phyloP scores from a whole-genome alignment of 2,888 invertebrate genomes.

The Protodeltote pygarga region DNA sequence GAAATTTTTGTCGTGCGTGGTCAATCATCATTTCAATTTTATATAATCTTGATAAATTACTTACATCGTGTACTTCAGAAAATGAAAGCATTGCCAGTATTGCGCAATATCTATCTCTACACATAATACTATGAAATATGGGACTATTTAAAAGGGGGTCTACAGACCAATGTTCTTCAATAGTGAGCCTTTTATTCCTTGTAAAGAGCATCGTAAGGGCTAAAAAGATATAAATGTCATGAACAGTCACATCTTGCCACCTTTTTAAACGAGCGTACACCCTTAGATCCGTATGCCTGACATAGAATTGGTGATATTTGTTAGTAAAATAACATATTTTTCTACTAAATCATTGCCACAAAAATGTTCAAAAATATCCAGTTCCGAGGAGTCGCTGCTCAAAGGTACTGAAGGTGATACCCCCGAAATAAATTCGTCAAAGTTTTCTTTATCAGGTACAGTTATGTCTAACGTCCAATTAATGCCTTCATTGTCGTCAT shows the following conservation, averaged over 20 bases:
- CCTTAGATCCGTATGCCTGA: slow-evolving; percentile 26
- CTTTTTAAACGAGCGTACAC: slow-evolving; percentile 24
- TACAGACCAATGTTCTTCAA: slow-evolving; percentile 41
- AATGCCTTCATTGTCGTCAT: slow-evolving; percentile 20
- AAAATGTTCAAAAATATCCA: slow-evolving; percentile 32
- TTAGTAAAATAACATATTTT: slow-evolving; percentile 32
- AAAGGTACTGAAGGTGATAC: slow-evolving; percentile 24
- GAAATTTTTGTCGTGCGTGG: slow-evolving; percentile 33
- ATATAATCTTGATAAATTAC: slow-evolving; percentile 22
- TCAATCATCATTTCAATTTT: slow-evolving; percentile 29
- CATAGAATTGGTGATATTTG: slow-evolving; percentile 27
- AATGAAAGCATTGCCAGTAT: slow-evolving; percentile 30
- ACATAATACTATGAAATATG: slow-evolving; percentile 19
- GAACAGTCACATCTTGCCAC: slow-evolving; percentile 29
- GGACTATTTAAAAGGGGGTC: slow-evolving; percentile 26
- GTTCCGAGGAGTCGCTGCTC: slow-evolving; percentile 28
- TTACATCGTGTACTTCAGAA: slow-evolving; percentile 17
- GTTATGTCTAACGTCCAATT: slow-evolving; percentile 27
- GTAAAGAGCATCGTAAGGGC: slow-evolving; percentile 38
- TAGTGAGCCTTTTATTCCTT: slow-evolving; percentile 32
- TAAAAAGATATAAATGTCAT: slow-evolving; percentile 32
- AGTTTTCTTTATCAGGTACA: slow-evolving; percentile 25
- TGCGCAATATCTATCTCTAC: slow-evolving; percentile 19
- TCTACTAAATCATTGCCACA: slow-evolving; percentile 28
- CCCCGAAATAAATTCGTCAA: slow-evolving; percentile 30